Evolutionary conservation across 2,113 vertebrate species (phyloP), one percentile per base, ranked within the genome.

Genomic region (Tiliqua scincoides): DNA sequence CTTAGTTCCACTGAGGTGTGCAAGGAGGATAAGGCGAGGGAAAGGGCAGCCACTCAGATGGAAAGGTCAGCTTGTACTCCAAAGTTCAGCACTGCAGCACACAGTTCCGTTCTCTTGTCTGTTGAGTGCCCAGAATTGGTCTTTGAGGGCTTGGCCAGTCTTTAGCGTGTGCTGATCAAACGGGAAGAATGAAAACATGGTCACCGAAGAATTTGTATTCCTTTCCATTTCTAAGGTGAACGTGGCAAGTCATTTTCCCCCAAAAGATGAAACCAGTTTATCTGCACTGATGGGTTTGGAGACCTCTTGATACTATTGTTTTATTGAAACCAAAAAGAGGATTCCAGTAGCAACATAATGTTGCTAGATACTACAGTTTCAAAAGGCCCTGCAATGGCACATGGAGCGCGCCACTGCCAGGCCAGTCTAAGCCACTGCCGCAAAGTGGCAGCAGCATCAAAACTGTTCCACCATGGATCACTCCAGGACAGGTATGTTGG

Each of bases 121-220:
- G n/a, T 17, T 17, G 59, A 71, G 65, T n/a, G 37, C 30, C 1
- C 1, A 0, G 59, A 68, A 79, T 75, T 62, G 10, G 14, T 74
- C 63, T 77, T 40, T 73, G 11, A 90, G 68, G 25, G 77, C 48
- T 86, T 48, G 52, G 87, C 81, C 93, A 91, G 85, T 92, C 85
- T 78, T 65, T 37, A 32, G 77, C 63, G 30, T 0, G 0, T 65
- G 74, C 6, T 0, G 0, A 8, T 63, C 0, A 1, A 0, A 0
- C 0, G 0, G 72, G 72, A 86, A 63, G 77, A 61, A 86, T 27
- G 35, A 54, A 23, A 83, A 27, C 32, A 0, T 18, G 82, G 59
- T 7, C 37, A 74, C 70, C n/a, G 57, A 40, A 37, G 25, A 74
- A 63, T 73, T 43, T 63, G 18, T 63, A 63, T 61, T 48, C 20